Percentiles rank a stretch among this genome's conserved stretches.
Conservation (phyloP, 2,888 invertebrate species). For the Hirtodrosophila cameraria region DNA sequence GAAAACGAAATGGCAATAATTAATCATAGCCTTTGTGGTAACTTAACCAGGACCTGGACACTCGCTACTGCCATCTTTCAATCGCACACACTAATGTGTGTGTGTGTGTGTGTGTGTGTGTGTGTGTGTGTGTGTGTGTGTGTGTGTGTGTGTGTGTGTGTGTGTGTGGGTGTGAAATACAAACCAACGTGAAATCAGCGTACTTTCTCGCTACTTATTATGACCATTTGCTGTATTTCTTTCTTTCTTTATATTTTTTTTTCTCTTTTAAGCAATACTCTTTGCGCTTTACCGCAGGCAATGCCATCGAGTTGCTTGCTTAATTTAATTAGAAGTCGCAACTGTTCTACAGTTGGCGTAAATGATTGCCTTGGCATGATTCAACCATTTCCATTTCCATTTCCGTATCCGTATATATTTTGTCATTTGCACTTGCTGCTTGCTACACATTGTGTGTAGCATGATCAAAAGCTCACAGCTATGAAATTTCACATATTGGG, state of each 20-base stretch:
- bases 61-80: background rate
- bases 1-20: slow-evolving; percentile 65
- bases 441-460: slow-evolving; percentile 2
- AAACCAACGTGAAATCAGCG: slow-evolving; percentile 27
- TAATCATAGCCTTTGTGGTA: slow-evolving; percentile 69
- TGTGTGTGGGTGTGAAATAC: background rate
- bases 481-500: background rate
- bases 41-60: slow-evolving; percentile 25
- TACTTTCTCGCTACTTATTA: slow-evolving; percentile 57
- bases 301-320: slow-evolving; percentile 28
- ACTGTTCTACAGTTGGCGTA: slow-evolving; percentile 62
- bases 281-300: slow-evolving; percentile 9
- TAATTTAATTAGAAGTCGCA: slow-evolving; percentile 74
- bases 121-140: no score
- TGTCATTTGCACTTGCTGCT: slow-evolving; percentile 60
- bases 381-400: slow-evolving; percentile 51
- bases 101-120: no score
- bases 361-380: slow-evolving; percentile 70
- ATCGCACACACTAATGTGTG: no score
- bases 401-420: slow-evolving; percentile 20
- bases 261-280: slow-evolving; percentile 20
- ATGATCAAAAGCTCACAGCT: slow-evolving; percentile 4
- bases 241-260: background rate
- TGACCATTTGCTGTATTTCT: slow-evolving; percentile 21
- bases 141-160: no score